Base-by-base conservation (phyloP, 2,888 invertebrate genomes). In the Drosophila neonasuta region DNA sequence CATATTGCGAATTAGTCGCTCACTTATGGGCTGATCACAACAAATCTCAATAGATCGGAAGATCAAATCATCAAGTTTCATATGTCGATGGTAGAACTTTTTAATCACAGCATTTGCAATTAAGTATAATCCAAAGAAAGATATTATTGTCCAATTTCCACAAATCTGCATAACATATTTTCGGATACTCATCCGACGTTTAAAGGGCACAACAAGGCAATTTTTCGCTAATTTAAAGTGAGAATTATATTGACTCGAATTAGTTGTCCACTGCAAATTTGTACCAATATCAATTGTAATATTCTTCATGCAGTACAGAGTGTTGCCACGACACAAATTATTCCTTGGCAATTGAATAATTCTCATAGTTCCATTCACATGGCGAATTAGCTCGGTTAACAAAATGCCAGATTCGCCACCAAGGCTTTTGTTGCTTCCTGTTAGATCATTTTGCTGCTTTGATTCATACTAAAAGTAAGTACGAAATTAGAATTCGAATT, bases 381-480 rank as follows among this genome's bases (percentile, higher is more conserved):
- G 49, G 2, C 41, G 44, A 13, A 72, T 13, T 17, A 55, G 30
- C 36, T 56, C 61, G 1, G 13, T 2, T 5, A 72, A 32, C n/a
- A 67, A n/a, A 8, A 58, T 11, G 1, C 73, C 67, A 32, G n/a
- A 13, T n/a, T 11, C 11, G 8, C 71, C 71, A 9, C 67, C 51
- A 3, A 71, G 42, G 2, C 48, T 52, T 4, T 51, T 5, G 13
- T 36, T 52, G 0, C 39, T 42, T 1, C n/a, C 29, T 3, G 39
- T 50, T 24, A 61, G 0, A 34, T 58, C 29, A 13, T 20, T n/a
- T 24, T 61, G 54, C 5, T 63, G 41, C 6, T 41, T 41, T 0
- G 51, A 52, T 30, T 64, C 48, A 5, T 51, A 59, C 70, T 70
- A 13, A 10, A 45, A 44, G 17, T 8, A 36, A 1, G 9, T 11